Base-by-base conservation (phyloP, 2,888 invertebrate species). In the Gymnosoma rotundatum region DNA sequence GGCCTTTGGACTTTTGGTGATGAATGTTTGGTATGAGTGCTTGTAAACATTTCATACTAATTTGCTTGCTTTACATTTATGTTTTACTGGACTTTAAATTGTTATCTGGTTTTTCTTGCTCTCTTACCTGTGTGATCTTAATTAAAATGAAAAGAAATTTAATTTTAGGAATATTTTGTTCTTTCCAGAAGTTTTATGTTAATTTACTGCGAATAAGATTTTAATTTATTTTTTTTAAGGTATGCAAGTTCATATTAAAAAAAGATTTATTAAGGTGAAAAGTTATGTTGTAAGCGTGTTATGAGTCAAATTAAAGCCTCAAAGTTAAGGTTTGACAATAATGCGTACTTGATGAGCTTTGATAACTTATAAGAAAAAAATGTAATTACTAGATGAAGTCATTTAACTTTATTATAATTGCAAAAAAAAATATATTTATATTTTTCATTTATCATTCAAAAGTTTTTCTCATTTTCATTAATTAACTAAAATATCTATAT, bases 121-220 rank as follows among this genome's bases (percentile, higher is more conserved):
- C 18, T 56, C 16, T 54, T 36, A 58, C 9, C 60, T 38, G 12
- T 25, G 20, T n/a, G 7, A 10, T 52, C 16, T 76, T 66, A 60
- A 67, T 76, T 76, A 73, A 76, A 54, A 54, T 48, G 45, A 21
- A 36, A 52, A 70, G 25, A 82, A 82, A 72, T 61, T 45, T 54
- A 76, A 82, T 72, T 75, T 32, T 52, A 50, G 52, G 2, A 61
- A 36, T 21, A 21, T 42, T 66, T 73, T 52, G 12, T 61, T 12
- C n/a, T n/a, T 73, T 63, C 38, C 7, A 18, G 10, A 61, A 38
- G 8, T 38, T 38, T 38, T 38, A 1, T 38, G 38, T 38, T 38
- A 38, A 38, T 38, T 38, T 38, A 38, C 6, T 38, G 1, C 1
- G 38, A 38, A 38, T 10, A 38, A 7, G 8, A 38, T 21, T 61